Evolutionary conservation across 92 coral and sea anemone species (phyloP).

Genomic region (Umimayanthus chanpuru): DNA sequence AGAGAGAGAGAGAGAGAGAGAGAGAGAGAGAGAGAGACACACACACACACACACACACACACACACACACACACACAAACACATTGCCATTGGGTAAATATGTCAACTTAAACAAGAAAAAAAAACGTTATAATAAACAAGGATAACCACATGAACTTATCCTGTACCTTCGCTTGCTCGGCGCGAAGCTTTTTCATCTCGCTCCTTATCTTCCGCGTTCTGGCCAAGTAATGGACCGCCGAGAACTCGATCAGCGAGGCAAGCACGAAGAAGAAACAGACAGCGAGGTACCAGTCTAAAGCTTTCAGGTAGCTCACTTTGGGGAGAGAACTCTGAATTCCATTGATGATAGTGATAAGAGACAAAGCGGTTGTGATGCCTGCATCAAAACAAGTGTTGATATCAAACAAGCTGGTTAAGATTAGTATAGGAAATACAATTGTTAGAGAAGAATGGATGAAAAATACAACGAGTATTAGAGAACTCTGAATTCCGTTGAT

Average conservation of each 20-base stretch:
- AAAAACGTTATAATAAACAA: too few species aligned
- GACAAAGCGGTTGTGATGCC: constrained; percentile 25
- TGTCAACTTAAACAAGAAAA: too few species aligned
- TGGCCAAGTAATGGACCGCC: constrained; percentile 5
- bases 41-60: too few species aligned
- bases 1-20: too few species aligned
- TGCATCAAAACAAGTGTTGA: neutral
- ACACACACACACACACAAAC: too few species aligned
- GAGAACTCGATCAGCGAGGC: constrained; percentile 27
- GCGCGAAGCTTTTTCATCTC: neutral
- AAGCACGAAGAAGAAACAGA: constrained; percentile 5
- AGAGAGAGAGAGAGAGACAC: too few species aligned
- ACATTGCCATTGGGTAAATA: too few species aligned
- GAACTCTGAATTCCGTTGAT: too few species aligned
- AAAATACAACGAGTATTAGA: too few species aligned
- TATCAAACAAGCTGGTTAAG: too few species aligned
- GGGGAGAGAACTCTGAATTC: constrained; percentile 8
- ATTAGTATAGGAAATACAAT: too few species aligned
- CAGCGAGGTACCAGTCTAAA: neutral
- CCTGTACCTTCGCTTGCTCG: neutral
- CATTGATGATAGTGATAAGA: constrained; percentile 21
- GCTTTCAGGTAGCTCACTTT: constrained; percentile 18
- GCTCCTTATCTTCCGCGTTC: neutral
- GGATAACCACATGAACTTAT: neutral
- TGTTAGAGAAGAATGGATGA: too few species aligned